phyloP scores from a whole-genome alignment of 1,140 invertebrate genomes.

The Wasmannia auropunctata region DNA sequence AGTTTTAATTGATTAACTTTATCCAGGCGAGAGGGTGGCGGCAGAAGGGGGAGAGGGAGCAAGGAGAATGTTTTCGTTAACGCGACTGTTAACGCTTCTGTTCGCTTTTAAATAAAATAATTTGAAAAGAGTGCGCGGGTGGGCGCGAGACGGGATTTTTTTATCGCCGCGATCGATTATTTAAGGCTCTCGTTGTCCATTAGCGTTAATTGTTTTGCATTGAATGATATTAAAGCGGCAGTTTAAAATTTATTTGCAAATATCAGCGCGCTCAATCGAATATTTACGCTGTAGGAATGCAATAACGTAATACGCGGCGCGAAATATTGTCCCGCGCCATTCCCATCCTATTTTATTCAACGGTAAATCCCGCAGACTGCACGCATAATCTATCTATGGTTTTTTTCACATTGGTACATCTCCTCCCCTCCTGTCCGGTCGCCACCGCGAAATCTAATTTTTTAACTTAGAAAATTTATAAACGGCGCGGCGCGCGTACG shows the following conservation, averaged over 20 bases:
- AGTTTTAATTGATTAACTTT: slow-evolving; percentile 57
- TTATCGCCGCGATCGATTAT: neutral
- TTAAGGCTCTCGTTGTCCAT: neutral
- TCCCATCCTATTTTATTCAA: slow-evolving; percentile 15
- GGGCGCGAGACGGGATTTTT: neutral
- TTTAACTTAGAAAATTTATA: neutral
- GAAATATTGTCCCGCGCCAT: neutral
- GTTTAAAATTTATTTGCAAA: slow-evolving; percentile 9
- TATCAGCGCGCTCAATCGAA: neutral
- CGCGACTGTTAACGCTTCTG: neutral
- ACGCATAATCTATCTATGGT: neutral
- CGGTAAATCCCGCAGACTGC: neutral
- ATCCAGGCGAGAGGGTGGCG: neutral
- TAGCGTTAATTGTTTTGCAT: neutral
- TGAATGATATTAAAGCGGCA: neutral
- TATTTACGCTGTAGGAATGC: neutral
- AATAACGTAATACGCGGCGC: neutral
- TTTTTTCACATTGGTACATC: neutral
- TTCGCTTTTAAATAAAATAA: slow-evolving; percentile 21
- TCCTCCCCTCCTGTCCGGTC: no score
- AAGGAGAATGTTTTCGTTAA: neutral
- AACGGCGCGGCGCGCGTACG: neutral
- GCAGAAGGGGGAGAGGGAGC: no score
- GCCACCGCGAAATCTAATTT: neutral
- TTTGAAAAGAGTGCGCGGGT: neutral